A percentile compares a stretch with the other conserved stretches of the same genome.
phyloP scores from a whole-genome alignment of 2,888 invertebrate species.

The Liodrosophila aerea region DNA sequence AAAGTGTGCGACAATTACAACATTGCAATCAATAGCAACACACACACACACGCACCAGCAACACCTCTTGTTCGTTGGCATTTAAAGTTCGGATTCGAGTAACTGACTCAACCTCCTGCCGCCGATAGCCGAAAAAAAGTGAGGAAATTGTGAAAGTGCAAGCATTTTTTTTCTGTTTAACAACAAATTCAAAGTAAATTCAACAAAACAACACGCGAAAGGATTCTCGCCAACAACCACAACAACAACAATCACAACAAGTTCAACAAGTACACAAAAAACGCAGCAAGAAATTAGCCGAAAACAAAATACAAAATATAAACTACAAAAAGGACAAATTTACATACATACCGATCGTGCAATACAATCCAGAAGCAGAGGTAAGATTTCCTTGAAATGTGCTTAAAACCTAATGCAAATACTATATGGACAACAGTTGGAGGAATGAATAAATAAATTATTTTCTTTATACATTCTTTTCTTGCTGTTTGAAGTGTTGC shows the following conservation, averaged over 20 bases:
- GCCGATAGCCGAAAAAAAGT: constrained; percentile 27
- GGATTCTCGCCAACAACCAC: constrained; percentile 49
- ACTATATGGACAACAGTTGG: too few relatives aligned
- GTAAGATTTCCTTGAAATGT: constrained; percentile 24
- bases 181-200: constrained; percentile 1
- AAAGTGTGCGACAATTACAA: constrained; percentile 47
- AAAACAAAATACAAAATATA: constrained; percentile 5
- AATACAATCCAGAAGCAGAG: constrained; percentile 30
- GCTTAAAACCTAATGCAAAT: too few relatives aligned
- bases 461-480: constrained; percentile 15
- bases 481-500: too few relatives aligned
- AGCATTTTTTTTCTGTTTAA: constrained; percentile 44
- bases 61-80: constrained; percentile 54
- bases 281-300: constrained; percentile 1
- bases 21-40: constrained; percentile 23
- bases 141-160: constrained; percentile 56
- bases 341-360: constrained; percentile 29
- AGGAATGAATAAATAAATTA: background rate
- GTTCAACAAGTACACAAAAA: constrained; percentile 5
- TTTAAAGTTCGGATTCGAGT: constrained; percentile 25
- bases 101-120: constrained; percentile 5
- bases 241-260: constrained; percentile 5
- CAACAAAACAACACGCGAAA: constrained; percentile 37
- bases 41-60: too few relatives aligned
- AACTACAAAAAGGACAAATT: constrained; percentile 23